Base-by-base conservation (phyloP, 2,113 vertebrate genomes). In the Odocoileus hemionus region DNA sequence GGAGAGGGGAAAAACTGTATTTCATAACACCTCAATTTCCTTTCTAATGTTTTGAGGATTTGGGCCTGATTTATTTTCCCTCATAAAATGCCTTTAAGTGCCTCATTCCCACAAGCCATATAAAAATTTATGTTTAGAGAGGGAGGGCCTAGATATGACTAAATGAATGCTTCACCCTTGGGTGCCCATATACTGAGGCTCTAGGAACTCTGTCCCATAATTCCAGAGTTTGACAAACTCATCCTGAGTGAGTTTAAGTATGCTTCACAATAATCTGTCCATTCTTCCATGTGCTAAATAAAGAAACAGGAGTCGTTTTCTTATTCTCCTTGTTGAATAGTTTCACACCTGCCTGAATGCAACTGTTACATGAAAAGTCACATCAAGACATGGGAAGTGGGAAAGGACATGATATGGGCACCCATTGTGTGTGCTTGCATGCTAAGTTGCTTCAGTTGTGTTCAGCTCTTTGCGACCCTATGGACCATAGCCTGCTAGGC, bases 31-130 rank as follows among this genome's bases (percentile, higher is more conserved):
- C 50, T 91, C 76, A 26, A 43, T 78, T 92, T 47, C 54, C 64
- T 93, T 74, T 54, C 83, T 93, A 58, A 67, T 88, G 58, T 93
- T 92, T 97, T 67, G 17, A 91, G 55, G 21, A 36, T 57, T 96
- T 55, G 21, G 55, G 43, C 78, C 82, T 95, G 91, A 96, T 93
- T 97, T 94, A 89, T 91, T 95, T 97, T 91, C 78, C 67, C 33
- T 93, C 39, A 47, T 94, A n/a, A 89, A 84, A 78, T 95, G 92
- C 96, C 45, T 96, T 91, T 88, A 95, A 87, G 60, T 84, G 70
- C 57, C 55, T 83, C 85, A 91, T 67, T 60, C 76, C 76, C 82
- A 91, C 52, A 89, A 91, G 50, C 36, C 61, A 43, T 47, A 86
- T 52, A 92, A 96, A 96, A 93, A 94, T 82, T 58, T 70, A 70